Percentiles rank a stretch among this genome's conserved stretches.
Evolutionary conservation across 1,140 invertebrate genomes (phyloP).

Genomic region (Bombus cullumanus): DNA sequence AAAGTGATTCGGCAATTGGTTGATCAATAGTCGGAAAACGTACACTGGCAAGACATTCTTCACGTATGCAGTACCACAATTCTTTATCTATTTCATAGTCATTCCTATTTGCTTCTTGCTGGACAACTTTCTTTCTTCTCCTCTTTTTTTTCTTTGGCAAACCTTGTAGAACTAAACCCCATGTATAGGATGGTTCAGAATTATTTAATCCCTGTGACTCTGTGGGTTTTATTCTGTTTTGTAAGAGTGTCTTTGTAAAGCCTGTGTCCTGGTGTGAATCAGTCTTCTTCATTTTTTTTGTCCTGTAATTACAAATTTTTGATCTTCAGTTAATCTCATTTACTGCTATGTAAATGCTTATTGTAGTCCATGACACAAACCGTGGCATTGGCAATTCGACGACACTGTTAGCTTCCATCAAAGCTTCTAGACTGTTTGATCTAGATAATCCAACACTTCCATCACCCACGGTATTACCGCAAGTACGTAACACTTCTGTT

Average conservation of each 20-base stretch:
- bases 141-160: constrained; percentile 70
- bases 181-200: constrained; percentile 70
- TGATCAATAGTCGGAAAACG: constrained; percentile 85
- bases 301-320: constrained; percentile 62
- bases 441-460: constrained; percentile 58
- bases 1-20: constrained; percentile 89
- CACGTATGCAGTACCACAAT: constrained; percentile 77
- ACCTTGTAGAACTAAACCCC: constrained; percentile 80
- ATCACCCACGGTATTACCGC: constrained; percentile 64
- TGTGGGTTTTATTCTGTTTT: constrained; percentile 61
- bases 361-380: constrained; percentile 73
- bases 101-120: constrained; percentile 36
- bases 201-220: constrained; percentile 36
- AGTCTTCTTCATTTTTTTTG: constrained; percentile 63
- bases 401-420: constrained; percentile 81
- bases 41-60: constrained; percentile 73
- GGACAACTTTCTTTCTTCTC: constrained; percentile 54
- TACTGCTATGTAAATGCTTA: background rate
- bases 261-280: constrained; percentile 67
- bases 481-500: constrained; percentile 76
- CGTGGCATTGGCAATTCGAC: constrained; percentile 86
- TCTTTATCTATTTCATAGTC: constrained; percentile 56
- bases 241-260: constrained; percentile 76
- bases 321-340: background rate
- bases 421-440: constrained; percentile 75